Evolutionary conservation across 2,797 vertebrate genomes (phyloP).

Genomic region (Crax fasciolata): DNA sequence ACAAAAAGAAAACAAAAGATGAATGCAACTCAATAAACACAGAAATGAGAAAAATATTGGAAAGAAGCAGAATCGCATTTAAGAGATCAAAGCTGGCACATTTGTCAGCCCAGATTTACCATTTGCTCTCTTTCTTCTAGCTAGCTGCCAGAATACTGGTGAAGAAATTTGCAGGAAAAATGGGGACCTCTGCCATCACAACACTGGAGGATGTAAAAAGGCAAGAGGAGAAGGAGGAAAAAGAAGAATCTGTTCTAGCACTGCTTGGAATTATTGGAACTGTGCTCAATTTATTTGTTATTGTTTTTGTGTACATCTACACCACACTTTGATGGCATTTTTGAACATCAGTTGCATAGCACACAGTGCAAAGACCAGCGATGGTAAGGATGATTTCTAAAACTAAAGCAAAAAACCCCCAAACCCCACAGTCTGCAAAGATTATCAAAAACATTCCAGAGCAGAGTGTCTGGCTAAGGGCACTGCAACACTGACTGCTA

Average conservation of each 20-base stretch:
- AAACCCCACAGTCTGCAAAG: constrained; percentile 1
- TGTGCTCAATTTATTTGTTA: constrained; percentile 92
- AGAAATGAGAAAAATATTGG: not conserved
- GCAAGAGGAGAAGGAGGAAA: constrained; percentile 92
- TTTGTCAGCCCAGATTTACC: constrained; percentile 59
- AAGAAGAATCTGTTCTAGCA: constrained; percentile 92
- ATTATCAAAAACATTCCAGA: constrained; percentile 72
- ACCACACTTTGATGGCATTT: constrained; percentile 88
- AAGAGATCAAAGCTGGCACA: not conserved
- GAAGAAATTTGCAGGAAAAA: constrained; percentile 85
- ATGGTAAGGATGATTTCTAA: constrained; percentile 58
- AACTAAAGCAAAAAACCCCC: constrained; percentile 21
- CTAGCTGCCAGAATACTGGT: constrained; percentile 84
- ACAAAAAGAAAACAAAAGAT: not conserved
- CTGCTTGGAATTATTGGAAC: constrained; percentile 91
- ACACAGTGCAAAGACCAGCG: constrained; percentile 33
- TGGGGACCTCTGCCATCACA: constrained; percentile 90
- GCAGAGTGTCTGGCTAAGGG: constrained; percentile 51
- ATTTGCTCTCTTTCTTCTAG: constrained; percentile 80
- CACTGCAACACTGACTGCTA: constrained; percentile 47
- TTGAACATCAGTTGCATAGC: constrained; percentile 33
- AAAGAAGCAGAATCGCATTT: not conserved
- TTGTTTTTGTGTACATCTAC: constrained; percentile 93
- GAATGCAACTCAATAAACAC: not conserved
- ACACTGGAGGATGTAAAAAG: constrained; percentile 87